Conservation (phyloP, 1,140 invertebrate species). For the Contarinia nasturtii region DNA sequence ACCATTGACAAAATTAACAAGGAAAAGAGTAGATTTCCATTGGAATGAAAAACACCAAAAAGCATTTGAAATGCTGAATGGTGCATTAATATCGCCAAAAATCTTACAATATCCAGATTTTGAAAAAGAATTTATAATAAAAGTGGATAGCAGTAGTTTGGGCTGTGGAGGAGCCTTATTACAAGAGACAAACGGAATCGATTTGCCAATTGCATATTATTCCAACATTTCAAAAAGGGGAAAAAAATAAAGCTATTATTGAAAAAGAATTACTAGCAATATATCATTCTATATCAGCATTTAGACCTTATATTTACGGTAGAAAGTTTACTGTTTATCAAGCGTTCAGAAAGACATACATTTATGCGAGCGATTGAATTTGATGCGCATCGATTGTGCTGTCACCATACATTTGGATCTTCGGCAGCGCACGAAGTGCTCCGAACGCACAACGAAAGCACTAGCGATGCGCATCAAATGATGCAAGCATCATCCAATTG, state of each 20-base stretch:
- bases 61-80: neutral
- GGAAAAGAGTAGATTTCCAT: constrained; percentile 3
- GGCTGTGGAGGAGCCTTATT: constrained; percentile 5
- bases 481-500: constrained; percentile 28
- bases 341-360: too few relatives aligned
- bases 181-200: constrained; percentile 2
- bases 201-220: constrained; percentile 11
- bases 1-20: constrained; percentile 6
- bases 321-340: constrained; percentile 20
- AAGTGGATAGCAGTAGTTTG: neutral
- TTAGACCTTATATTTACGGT: constrained; percentile 24
- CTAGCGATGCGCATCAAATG: too few relatives aligned
- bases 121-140: constrained; percentile 1
- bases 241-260: constrained; percentile 12
- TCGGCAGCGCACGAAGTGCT: too few relatives aligned
- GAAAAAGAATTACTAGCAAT: constrained; percentile 18
- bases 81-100: neutral
- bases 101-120: constrained; percentile 1
- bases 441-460: too few relatives aligned
- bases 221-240: constrained; percentile 10
- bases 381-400: too few relatives aligned
- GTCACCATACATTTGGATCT: too few relatives aligned
- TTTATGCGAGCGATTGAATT: too few relatives aligned
- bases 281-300: constrained; percentile 23
- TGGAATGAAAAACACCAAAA: neutral